These are phyloP conservation scores for Pongo abelii DNA, from an alignment of 2,113 vertebrate genomes.

Conservation along the genomic window DNA sequence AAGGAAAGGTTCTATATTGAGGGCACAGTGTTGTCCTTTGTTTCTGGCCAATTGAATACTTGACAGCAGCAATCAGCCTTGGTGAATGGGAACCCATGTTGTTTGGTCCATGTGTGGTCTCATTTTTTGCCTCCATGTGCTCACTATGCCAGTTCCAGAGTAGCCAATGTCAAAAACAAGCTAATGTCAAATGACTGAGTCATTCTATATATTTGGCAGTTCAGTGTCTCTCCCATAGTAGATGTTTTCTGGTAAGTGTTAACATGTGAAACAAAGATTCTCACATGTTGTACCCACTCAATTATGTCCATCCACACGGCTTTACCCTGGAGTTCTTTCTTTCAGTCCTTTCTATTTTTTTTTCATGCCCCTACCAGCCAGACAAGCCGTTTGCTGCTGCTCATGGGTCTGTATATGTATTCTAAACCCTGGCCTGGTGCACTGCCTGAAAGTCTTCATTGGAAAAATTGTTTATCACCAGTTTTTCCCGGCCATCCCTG, in stretches of 20 bases:
- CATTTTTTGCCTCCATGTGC: background rate
- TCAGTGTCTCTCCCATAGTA: background rate
- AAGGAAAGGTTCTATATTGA: background rate
- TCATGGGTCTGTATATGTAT: background rate
- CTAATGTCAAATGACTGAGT: background rate
- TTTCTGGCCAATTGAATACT: background rate
- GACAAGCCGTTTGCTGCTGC: background rate
- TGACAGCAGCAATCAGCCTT: background rate
- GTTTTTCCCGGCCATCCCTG: background rate
- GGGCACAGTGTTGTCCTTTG: background rate
- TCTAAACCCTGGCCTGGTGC: background rate
- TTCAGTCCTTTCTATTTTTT: background rate
- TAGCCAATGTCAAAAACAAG: background rate
- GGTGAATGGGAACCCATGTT: background rate
- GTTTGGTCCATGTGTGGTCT: background rate
- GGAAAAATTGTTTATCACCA: background rate
- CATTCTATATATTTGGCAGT: background rate
- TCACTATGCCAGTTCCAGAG: background rate
- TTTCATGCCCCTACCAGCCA: background rate
- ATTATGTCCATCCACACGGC: background rate
- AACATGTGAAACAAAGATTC: background rate
- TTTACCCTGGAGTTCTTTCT: background rate
- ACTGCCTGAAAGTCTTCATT: background rate
- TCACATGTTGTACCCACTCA: background rate
- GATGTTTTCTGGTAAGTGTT: background rate